Percentiles rank a stretch among this genome's conserved stretches.
Conservation (phyloP, 2,888 invertebrate species). For the Dusona sp. region DNA sequence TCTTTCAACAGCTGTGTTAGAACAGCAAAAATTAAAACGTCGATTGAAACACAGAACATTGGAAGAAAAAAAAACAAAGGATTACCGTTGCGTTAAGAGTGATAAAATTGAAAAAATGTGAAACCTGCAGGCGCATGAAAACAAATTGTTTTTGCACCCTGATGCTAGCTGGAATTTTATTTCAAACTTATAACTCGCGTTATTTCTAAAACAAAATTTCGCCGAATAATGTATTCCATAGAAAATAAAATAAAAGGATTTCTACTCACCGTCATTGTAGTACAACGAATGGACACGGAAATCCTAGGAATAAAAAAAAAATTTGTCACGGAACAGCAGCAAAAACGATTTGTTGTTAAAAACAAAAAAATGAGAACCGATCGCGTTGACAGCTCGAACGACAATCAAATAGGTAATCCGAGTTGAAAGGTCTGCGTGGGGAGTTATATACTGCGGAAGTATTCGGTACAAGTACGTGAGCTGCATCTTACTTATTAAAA, state of each 20-base stretch:
- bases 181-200: no score
- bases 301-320: not conserved
- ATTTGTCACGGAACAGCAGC: not conserved
- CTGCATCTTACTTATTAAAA: conserved; percentile 71
- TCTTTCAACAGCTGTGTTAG: no score
- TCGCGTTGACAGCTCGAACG: conserved; percentile 65
- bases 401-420: conserved; percentile 76
- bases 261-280: conserved; percentile 12
- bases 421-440: conserved; percentile 69
- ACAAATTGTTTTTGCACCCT: no score
- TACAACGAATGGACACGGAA: not conserved
- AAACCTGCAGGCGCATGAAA: no score
- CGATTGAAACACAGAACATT: no score
- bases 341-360: not conserved
- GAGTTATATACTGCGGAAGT: conserved; percentile 82
- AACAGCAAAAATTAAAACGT: no score
- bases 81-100: no score
- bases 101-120: no score
- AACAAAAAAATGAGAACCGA: not conserved
- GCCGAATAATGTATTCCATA: not conserved
- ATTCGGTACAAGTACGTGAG: conserved; percentile 75
- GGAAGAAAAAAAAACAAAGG: no score
- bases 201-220: not conserved
- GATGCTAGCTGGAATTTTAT: no score
- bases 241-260: conserved; percentile 31